These are phyloP conservation scores for Strix uralensis DNA, from an alignment of 2,113 vertebrate genomes.

Conservation along the genomic window DNA sequence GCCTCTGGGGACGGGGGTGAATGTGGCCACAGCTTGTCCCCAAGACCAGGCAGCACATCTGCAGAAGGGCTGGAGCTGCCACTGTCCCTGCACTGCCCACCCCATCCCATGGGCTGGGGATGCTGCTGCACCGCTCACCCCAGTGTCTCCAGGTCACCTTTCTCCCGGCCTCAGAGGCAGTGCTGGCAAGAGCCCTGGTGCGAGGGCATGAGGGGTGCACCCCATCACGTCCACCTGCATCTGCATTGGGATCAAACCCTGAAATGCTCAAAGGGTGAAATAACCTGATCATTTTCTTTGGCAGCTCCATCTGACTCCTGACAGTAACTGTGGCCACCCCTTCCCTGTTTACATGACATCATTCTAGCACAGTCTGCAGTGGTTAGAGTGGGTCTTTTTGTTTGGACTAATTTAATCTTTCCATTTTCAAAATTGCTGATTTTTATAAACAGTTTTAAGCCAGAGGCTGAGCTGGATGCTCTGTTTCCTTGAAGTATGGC, in stretches of 20 bases:
- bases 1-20: not conserved
- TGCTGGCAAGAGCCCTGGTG: rapidly evolving
- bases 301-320: not conserved
- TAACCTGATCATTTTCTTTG: not conserved
- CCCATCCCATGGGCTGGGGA: not conserved
- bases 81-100: not conserved
- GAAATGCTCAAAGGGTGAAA: not conserved
- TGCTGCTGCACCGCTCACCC: rapidly evolving
- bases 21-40: not conserved
- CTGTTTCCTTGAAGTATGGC: not conserved
- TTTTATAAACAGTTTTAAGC: constrained; percentile 9
- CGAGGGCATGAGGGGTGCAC: rapidly evolving
- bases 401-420: constrained; percentile 9
- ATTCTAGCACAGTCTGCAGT: rapidly evolving
- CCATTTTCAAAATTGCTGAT: not conserved
- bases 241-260: not conserved
- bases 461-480: not conserved
- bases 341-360: not conserved
- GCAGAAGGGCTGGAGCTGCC: not conserved
- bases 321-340: not conserved
- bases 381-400: not conserved
- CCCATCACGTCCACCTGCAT: not conserved
- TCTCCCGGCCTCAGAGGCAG: not conserved
- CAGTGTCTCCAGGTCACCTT: rapidly evolving
- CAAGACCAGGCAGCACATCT: rapidly evolving